Conservation (phyloP, 2,888 invertebrate genomes). For the Orchesellides sinensis region DNA sequence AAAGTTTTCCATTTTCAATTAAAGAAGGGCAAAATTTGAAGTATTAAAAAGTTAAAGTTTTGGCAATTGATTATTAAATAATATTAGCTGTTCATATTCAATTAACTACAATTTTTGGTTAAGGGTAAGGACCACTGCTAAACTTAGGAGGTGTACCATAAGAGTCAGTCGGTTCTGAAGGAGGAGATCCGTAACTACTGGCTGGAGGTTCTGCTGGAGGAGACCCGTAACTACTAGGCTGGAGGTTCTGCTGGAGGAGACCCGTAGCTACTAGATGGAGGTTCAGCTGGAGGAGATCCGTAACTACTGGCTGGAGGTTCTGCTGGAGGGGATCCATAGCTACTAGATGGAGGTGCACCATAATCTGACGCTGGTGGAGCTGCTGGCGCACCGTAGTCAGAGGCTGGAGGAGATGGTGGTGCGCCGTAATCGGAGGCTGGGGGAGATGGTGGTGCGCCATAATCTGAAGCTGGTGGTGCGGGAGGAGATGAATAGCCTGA, state of each 20-base stretch:
- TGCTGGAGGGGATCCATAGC: background rate
- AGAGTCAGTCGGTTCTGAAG: slow-evolving; percentile 16
- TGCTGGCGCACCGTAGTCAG: background rate
- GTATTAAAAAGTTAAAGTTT: too few species aligned
- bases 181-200: background rate
- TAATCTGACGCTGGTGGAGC: background rate
- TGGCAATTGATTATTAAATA: too few species aligned
- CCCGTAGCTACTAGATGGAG: background rate
- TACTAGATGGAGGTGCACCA: background rate
- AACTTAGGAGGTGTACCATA: slow-evolving; percentile 30
- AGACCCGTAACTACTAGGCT: background rate
- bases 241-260: background rate
- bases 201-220: background rate
- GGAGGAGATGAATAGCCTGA: background rate
- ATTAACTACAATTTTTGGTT: too few species aligned
- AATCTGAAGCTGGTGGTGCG: background rate
- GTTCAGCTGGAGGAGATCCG: slow-evolving; percentile 14
- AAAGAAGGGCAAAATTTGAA: too few species aligned
- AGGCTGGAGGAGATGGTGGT: background rate
- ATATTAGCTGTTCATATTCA: too few species aligned
- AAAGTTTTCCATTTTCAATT: too few species aligned
- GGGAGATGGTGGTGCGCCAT: background rate
- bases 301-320: background rate
- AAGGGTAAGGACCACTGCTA: slow-evolving; percentile 25
- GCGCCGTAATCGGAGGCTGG: background rate